Evolutionary conservation across 2,888 invertebrate genomes (phyloP), one percentile per base, ranked within the genome.

Genomic region (Platycheirus albimanus): DNA sequence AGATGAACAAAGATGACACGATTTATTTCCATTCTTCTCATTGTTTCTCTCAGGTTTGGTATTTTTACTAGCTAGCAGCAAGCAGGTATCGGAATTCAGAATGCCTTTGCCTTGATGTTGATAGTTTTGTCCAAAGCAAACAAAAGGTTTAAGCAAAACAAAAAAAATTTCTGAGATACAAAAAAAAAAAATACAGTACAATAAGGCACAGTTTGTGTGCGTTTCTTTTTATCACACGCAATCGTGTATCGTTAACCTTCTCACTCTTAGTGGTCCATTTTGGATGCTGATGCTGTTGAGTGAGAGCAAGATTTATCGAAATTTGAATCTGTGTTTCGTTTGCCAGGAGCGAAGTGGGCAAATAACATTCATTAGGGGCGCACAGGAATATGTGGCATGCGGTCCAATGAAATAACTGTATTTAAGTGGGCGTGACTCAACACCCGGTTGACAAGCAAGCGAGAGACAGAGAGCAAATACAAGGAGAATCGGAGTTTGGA

Each of bases 361-460:
- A 84, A 84, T 84, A 84, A 74, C 74, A 84, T 84, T 84, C 70
- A 84, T 84, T 84, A 84, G 84, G 79, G 84, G 74, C 79, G 78
- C 72, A 74, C 72, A 78, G 63, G 74, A 83, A 78, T 83, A 83
- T 83, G 69, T 83, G 87, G 88, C 88, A 88, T 87, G 89, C 88
- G 89, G 87, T 87, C 90, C 90, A 90, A 90, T 90, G 89, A 90
- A 91, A 91, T 91, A 90, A 91, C 90, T 90, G 90, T 90, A 89
- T 90, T 91, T 90, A 91, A 90, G 87, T 87, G 88, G 90, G 91
- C 90, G 90, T 90, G 87, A 87, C 88, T 88, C 89, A 90, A 90
- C 90, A 90, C 90, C 89, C 89, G 79, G 84, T 83, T 83, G 83
- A 83, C 83, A 83, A 83, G 72, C 72, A 67, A 83, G 78, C 72